Base-by-base conservation (phyloP, 2,888 invertebrate species). In the Xestia xanthographa region DNA sequence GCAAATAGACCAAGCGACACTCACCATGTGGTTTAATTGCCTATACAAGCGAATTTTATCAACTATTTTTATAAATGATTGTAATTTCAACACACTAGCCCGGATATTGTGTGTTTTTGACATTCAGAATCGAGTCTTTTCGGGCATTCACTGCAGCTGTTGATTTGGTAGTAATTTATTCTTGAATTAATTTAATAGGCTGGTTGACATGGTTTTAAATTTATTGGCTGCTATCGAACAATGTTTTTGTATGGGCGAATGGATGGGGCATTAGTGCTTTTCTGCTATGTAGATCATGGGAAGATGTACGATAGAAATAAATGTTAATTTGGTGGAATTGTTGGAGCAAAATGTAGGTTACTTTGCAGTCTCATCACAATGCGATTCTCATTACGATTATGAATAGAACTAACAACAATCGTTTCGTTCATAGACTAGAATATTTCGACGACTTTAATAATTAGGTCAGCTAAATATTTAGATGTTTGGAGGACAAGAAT, bases 1-100 rank as follows among this genome's bases (percentile, higher is more conserved):
- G 89, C 89, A 92, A 94, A 94, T 94, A 94, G 90, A 88, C 77
- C 34, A 82, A 89, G 92, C 91, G 92, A 93, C 94, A 92, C 86
- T 91, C 90, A 84, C 89, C 88, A 88, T 90, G 87, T 87, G 87
- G 89, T 91, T 93, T 93, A 91, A 93, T 91, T 90, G 88, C 87
- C 88, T 90, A 87, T 90, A 89, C 90, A 89, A 87, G 90, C 75
- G 81, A 86, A 86, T 90, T 89, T 88, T 90, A 87, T 89, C 84
- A 85, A 88, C 84, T 86, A 83, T 84, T 89, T 90, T 92, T 86
- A 76, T 80, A 79, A 83, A 84, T 87, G 67, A 86, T 86, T 87
- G 89, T 89, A 89, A 85, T 84, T 88, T 89, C 83, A 56, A 70
- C 56, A 63, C 65, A 72, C 38, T 56, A 63, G 79, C 83, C 76